phyloP scores from a whole-genome alignment of 2,113 vertebrate genomes.

The Phainopepla nitens region DNA sequence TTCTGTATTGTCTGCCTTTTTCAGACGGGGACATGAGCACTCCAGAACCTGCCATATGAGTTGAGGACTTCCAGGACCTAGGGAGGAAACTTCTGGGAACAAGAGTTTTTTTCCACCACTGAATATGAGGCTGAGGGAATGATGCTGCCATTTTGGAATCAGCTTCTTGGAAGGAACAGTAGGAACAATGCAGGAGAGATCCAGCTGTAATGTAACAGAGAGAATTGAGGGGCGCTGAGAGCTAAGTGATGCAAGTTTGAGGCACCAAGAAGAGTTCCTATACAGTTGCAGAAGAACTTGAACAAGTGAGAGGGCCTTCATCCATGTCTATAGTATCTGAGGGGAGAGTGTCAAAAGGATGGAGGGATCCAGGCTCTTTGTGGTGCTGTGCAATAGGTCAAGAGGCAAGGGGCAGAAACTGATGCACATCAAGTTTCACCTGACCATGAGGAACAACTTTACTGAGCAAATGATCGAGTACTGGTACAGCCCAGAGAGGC shows the following conservation, averaged over 20 bases:
- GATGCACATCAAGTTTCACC: no score
- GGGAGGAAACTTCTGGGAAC: neutral
- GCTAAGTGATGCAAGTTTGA: no score
- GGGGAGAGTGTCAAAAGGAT: neutral
- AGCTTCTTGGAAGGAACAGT: neutral
- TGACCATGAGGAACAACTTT: neutral
- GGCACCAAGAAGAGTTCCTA: neutral
- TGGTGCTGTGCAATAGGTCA: neutral
- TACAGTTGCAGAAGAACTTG: neutral
- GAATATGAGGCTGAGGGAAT: rapidly evolving
- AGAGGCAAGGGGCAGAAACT: neutral
- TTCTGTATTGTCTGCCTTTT: neutral
- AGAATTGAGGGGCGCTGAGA: neutral
- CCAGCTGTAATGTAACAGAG: neutral
- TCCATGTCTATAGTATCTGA: neutral
- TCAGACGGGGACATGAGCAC: neutral
- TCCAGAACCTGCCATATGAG: neutral
- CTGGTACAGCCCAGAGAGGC: neutral
- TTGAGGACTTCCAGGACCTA: neutral
- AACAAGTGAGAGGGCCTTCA: neutral
- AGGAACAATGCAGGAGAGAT: neutral
- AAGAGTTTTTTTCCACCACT: rapidly evolving
- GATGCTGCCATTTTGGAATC: rapidly evolving
- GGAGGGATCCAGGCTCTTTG: neutral
- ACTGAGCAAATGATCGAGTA: neutral